Conservation (phyloP, 2,888 invertebrate genomes). For the Heliconius ismenius region DNA sequence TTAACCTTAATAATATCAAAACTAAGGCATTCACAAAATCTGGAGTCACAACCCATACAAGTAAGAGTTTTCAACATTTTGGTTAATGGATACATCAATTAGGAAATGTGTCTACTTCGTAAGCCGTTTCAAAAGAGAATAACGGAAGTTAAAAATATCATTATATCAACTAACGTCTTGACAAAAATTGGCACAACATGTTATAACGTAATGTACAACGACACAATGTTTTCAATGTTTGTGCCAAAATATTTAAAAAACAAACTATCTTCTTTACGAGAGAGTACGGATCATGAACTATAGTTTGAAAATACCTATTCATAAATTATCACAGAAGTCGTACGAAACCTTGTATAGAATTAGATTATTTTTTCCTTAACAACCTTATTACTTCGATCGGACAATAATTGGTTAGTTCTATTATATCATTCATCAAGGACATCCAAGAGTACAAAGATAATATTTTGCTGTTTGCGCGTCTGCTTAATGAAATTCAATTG, state of each 20-base stretch:
- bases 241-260: conserved; percentile 33
- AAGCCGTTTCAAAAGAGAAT: conserved; percentile 36
- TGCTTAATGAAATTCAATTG: conserved; percentile 27
- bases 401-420: conserved; percentile 2
- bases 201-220: conserved; percentile 25
- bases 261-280: not conserved
- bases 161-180: too few relatives aligned
- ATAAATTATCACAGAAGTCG: not conserved
- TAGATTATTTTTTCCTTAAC: not conserved
- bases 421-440: not conserved
- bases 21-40: conserved; percentile 39
- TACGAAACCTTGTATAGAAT: not conserved
- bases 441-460: not conserved
- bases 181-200: conserved; percentile 35
- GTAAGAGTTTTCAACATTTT: conserved; percentile 43
- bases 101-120: conserved; percentile 35
- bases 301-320: not conserved
- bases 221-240: conserved; percentile 32
- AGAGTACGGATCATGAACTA: not conserved
- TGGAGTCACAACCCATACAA: conserved; percentile 41
- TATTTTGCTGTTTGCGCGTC: conserved; percentile 11
- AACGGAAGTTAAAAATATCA: conserved; percentile 39
- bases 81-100: conserved; percentile 15
- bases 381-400: not conserved
- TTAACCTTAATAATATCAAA: conserved; percentile 38